These are phyloP conservation scores for Atherinomorus stipes DNA, from an alignment of 2,113 vertebrate species.

Conservation along the genomic window DNA sequence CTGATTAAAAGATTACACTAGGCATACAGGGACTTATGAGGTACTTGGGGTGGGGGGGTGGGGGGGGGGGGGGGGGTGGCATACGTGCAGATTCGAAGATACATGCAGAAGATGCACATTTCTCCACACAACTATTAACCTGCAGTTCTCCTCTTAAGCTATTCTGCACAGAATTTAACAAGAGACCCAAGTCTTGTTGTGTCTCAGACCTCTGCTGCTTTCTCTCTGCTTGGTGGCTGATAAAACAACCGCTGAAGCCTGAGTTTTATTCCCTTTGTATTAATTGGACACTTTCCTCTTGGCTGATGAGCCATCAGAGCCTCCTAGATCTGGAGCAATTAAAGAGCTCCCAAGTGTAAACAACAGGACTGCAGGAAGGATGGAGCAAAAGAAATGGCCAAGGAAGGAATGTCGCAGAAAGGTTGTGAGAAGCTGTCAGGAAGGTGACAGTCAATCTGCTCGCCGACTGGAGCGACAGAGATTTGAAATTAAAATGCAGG, in stretches of 20 bases:
- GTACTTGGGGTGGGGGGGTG: conserved; percentile 32
- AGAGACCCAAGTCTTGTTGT: conserved; percentile 21
- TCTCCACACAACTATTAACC: background rate
- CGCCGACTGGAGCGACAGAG: conserved; percentile 19
- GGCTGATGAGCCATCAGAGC: conserved; percentile 69
- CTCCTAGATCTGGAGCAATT: conserved; percentile 76
- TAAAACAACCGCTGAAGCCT: conserved; percentile 49
- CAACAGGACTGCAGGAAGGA: conserved; percentile 41
- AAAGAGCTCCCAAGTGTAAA: conserved; percentile 65
- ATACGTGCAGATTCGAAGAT: background rate
- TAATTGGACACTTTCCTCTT: conserved; percentile 73
- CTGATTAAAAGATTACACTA: conserved; percentile 74
- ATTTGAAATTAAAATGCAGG: conserved; percentile 50
- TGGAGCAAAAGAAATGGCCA: conserved; percentile 24
- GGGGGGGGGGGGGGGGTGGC: no score
- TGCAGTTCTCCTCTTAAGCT: conserved; percentile 3
- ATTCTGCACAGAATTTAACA: conserved; percentile 54
- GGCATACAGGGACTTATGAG: conserved; percentile 55
- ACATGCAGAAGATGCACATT: conserved; percentile 1
- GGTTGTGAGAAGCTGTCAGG: conserved; percentile 26
- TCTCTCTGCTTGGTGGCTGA: conserved; percentile 44
- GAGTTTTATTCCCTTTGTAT: conserved; percentile 43
- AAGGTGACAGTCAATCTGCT: conserved; percentile 41
- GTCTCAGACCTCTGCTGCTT: conserved; percentile 13
- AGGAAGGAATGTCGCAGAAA: background rate